Conservation (phyloP, 1,140 invertebrate genomes). For the Neodiprion fabricii region DNA sequence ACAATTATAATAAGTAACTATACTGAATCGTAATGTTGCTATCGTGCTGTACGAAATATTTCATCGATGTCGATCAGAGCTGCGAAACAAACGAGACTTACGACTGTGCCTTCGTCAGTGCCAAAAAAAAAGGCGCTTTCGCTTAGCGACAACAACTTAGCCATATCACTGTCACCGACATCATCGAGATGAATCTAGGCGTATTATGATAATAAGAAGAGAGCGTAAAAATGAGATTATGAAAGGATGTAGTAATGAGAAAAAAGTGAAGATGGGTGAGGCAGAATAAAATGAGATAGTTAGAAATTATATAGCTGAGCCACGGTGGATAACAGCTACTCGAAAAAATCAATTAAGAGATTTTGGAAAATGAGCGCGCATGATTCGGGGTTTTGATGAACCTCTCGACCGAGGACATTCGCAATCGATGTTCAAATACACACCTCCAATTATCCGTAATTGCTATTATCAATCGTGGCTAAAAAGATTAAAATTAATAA, state of each 20-base stretch:
- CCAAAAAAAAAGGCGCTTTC: constrained; percentile 35
- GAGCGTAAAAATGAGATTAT: neutral
- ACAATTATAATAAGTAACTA: neutral
- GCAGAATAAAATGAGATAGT: constrained; percentile 22
- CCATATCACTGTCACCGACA: constrained; percentile 45
- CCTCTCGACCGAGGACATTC: neutral
- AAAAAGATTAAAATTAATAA: neutral
- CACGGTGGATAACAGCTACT: constrained; percentile 24
- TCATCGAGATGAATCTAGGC: constrained; percentile 25
- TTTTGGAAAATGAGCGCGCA: neutral
- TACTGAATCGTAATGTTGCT: neutral
- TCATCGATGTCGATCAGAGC: constrained; percentile 28
- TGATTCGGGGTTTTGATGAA: neutral
- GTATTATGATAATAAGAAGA: too few relatives aligned
- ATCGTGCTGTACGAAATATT: neutral
- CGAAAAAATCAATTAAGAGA: neutral
- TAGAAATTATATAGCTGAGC: constrained; percentile 17
- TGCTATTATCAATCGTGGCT: constrained; percentile 11
- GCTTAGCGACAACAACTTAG: constrained; percentile 28
- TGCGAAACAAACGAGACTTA: constrained; percentile 51
- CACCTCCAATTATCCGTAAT: neutral
- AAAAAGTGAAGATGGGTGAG: constrained; percentile 11
- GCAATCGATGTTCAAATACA: too few relatives aligned
- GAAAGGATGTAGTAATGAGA: neutral
- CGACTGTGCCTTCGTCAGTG: constrained; percentile 59